A percentile compares a stretch with the other conserved stretches of the same genome.
These are phyloP conservation scores for Hemibagrus guttatus DNA, from an alignment of 2,797 vertebrate species.

Conservation along the genomic window DNA sequence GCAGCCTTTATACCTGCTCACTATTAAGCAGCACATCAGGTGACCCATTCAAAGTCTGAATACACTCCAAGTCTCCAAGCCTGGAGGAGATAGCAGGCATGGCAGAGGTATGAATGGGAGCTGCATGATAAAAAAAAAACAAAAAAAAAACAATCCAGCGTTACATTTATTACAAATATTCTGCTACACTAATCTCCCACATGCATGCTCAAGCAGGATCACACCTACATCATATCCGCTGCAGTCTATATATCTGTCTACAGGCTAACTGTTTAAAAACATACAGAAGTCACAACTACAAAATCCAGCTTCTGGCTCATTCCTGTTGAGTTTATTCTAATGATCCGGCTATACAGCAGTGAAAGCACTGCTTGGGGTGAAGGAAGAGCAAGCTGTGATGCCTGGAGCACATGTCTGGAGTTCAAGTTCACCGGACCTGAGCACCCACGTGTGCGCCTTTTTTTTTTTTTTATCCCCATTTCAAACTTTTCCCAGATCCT, in stretches of 20 bases:
- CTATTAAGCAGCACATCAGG: not conserved
- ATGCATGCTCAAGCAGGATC: not conserved
- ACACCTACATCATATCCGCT: not conserved
- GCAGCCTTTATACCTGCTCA: too few species aligned
- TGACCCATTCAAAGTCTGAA: not conserved
- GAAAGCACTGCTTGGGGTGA: too few species aligned
- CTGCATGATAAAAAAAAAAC: not conserved
- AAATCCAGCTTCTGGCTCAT: not conserved
- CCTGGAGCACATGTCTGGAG: conserved; percentile 18
- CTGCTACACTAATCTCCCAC: not conserved
- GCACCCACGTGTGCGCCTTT: conserved; percentile 59
- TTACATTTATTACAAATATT: not conserved
- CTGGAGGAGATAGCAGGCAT: not conserved
- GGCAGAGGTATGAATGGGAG: not conserved
- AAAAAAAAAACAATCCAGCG: not conserved
- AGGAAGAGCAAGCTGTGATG: not conserved
- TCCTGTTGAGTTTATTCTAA: not conserved
- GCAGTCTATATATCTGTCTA: not conserved
- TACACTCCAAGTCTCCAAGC: not conserved
- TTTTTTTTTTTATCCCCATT: conserved; percentile 12
- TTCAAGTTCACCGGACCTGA: conserved; percentile 47
- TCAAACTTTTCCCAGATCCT: conserved; percentile 23
- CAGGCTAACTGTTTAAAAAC: not conserved
- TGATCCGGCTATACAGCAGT: not conserved
- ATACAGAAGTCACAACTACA: not conserved